Conservation (phyloP, 2,797 vertebrate genomes). For the Sibirionetta formosa region DNA sequence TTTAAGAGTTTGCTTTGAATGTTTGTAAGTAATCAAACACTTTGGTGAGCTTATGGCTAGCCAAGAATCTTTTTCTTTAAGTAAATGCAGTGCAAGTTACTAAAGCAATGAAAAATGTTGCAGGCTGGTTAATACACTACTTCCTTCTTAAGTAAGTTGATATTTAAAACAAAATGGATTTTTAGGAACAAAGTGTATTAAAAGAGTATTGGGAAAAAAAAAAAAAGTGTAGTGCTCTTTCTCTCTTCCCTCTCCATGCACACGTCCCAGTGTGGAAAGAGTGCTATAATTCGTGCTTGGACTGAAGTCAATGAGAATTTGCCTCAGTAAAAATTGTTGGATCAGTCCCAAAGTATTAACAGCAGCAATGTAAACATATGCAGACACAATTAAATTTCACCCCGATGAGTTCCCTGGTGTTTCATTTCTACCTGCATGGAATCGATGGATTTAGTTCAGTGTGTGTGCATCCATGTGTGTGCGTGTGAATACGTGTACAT, state of each 20-base stretch:
- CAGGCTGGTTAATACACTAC: neutral
- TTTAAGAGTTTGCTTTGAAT: neutral
- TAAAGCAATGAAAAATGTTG: constrained; percentile 2
- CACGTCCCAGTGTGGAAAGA: neutral
- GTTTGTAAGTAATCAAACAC: neutral
- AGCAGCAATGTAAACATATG: constrained; percentile 34
- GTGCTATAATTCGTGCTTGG: constrained; percentile 14
- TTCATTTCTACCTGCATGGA: neutral
- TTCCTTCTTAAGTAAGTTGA: neutral
- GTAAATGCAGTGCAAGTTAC: constrained; percentile 1
- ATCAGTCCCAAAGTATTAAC: constrained; percentile 48
- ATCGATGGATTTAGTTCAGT: neutral
- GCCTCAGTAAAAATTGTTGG: constrained; percentile 41
- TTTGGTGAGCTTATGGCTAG: neutral
- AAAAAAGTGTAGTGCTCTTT: neutral
- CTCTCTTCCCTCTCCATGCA: neutral
- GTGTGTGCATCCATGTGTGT: neutral
- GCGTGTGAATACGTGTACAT: rapidly evolving
- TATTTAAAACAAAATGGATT: neutral
- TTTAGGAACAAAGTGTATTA: neutral
- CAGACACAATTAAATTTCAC: constrained; percentile 40
- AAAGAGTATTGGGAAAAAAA: neutral
- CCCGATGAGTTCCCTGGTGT: neutral
- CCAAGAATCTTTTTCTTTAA: neutral
- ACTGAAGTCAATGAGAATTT: constrained; percentile 41